A percentile compares a stretch with the other conserved stretches of the same genome.
Evolutionary conservation across 2,797 vertebrate genomes (phyloP).

Genomic region (Euthynnus affinis): DNA sequence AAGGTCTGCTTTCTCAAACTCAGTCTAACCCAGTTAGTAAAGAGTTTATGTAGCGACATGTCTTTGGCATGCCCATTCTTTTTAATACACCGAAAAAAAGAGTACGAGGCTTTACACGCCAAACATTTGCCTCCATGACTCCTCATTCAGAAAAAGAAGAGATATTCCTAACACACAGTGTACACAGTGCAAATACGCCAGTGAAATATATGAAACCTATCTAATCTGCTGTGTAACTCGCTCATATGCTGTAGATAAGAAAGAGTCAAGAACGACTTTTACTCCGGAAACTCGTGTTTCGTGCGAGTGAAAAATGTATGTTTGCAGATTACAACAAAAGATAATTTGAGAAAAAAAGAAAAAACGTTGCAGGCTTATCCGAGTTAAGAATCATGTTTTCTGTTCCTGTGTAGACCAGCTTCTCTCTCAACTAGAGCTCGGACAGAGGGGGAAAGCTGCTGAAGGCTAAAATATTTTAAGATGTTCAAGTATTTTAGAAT

Average conservation of each 20-base stretch:
- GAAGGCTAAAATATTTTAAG: not conserved
- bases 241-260: not conserved
- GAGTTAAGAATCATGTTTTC: not conserved
- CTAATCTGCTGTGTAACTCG: not conserved
- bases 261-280: not conserved
- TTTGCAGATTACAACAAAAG: not conserved
- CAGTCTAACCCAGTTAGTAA: not conserved
- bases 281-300: too few species aligned
- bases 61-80: not conserved
- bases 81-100: not conserved
- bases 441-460: not conserved
- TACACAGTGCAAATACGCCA: not conserved
- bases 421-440: conserved; percentile 17
- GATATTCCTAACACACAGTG: not conserved
- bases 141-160: not conserved
- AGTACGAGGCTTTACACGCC: not conserved
- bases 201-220: not conserved
- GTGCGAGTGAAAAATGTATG: not conserved
- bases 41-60: not conserved
- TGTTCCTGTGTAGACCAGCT: not conserved
- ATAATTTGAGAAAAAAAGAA: too few species aligned
- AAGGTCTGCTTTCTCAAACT: conserved; percentile 6
- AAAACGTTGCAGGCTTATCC: conserved; percentile 8
- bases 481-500: conserved; percentile 3
- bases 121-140: not conserved